These are phyloP conservation scores for Hydrozoanthus gracilis DNA, from an alignment of 92 coral and sea anemone genomes.

Conservation along the genomic window DNA sequence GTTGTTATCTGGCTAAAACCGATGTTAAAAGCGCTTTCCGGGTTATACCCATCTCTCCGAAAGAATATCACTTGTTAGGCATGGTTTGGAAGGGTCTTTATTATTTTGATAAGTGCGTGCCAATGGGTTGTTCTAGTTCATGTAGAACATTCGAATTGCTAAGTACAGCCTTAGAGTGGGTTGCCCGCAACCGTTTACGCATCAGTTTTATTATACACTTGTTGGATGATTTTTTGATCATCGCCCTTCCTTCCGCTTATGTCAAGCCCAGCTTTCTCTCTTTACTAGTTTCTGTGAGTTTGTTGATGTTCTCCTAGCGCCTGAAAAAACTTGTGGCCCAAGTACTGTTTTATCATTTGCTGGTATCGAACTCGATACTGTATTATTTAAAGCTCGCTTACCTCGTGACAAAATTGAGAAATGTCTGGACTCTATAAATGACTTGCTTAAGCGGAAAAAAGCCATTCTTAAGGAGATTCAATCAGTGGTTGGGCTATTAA, in stretches of 20 bases:
- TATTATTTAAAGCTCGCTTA: slow-evolving; percentile 21
- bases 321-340: slow-evolving; percentile 65
- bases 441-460: slow-evolving; percentile 28
- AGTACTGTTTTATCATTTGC: slow-evolving; percentile 32
- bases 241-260: neutral
- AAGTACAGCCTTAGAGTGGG: slow-evolving; percentile 63
- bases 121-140: slow-evolving; percentile 53
- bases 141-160: slow-evolving; percentile 56
- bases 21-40: slow-evolving; percentile 60
- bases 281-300: slow-evolving; percentile 40
- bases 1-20: slow-evolving; percentile 58
- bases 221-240: slow-evolving; percentile 61
- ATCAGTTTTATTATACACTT: slow-evolving; percentile 43
- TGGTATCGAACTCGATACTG: slow-evolving; percentile 33
- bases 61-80: slow-evolving; percentile 54
- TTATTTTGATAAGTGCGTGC: slow-evolving; percentile 46
- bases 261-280: slow-evolving; percentile 31
- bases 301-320: slow-evolving; percentile 65
- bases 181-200: slow-evolving; percentile 43
- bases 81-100: slow-evolving; percentile 51
- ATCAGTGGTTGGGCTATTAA: slow-evolving; percentile 29
- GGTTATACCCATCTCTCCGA: slow-evolving; percentile 52
- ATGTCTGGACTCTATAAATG: slow-evolving; percentile 20
- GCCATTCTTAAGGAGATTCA: slow-evolving; percentile 30
- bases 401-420: slow-evolving; percentile 26